These are phyloP conservation scores for Microcebus lehilahytsara DNA, from an alignment of 2,113 vertebrate species.

Conservation along the genomic window DNA sequence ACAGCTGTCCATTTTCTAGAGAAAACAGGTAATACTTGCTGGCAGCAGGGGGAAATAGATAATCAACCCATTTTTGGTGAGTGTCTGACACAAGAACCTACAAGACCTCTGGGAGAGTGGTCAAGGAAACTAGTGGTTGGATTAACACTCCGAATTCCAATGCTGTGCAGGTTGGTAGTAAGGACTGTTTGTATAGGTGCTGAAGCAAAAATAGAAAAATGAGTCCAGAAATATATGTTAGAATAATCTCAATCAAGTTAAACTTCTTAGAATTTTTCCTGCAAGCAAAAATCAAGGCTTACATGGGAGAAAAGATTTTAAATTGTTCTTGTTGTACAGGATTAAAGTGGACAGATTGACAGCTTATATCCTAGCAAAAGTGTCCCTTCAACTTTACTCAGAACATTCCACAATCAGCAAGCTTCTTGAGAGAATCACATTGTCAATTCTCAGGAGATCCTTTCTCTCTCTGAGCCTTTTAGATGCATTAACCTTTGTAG, in stretches of 20 bases:
- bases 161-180: background rate
- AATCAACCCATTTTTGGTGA: background rate
- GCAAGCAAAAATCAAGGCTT: background rate
- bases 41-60: too few relatives aligned
- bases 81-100: background rate
- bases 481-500: background rate
- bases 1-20: background rate
- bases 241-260: background rate
- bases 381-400: background rate
- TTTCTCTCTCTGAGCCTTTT: background rate
- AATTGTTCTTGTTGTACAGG: background rate
- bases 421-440: background rate
- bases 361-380: background rate
- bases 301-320: background rate
- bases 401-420: background rate
- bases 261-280: background rate
- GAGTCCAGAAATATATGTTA: background rate
- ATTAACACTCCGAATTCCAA: background rate
- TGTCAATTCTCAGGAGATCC: background rate
- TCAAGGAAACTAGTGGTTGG: fast-evolving
- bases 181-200: background rate
- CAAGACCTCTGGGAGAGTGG: background rate
- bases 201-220: background rate
- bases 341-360: background rate
- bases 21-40: background rate